Evolutionary conservation across 2,888 invertebrate genomes (phyloP), one percentile per base, ranked within the genome.

Genomic region (Ophion ellenae): DNA sequence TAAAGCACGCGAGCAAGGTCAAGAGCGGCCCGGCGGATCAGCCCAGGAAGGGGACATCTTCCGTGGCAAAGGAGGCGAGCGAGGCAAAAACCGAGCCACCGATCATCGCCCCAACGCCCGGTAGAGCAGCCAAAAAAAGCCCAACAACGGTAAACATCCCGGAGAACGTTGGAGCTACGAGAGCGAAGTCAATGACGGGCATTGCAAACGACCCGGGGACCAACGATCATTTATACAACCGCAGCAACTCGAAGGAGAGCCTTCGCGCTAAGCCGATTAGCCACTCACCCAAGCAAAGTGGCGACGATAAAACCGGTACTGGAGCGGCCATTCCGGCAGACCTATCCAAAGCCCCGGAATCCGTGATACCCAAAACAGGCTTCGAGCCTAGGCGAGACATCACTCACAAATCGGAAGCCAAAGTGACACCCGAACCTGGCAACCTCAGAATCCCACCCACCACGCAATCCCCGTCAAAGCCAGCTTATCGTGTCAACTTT

Each of bases 201-300:
- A 61, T 47, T 32, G 61, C n/a, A 66, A 24, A 61, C 10, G n/a
- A 24, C 0, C 69, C 28, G 2, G 14, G 24, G 7, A 28, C 14
- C 36, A 73, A 75, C 28, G 53, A 74, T 80, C 47, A 71, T 82
- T 76, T 61, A 82, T 82, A 73, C 53, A 79, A 2, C 11, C 17
- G n/a, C 11, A 69, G 81, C 57, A 75, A 71, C 36, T 71, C 66
- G 36, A 20, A 59, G 73, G 77, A 57, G 11, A 74, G 24, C 74
- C 59, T 79, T 64, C 63, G 11, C 1, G 57, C 75, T 79, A 85
- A 82, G 79, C 82, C 85, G 71, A 85, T 85, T 67, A 66, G 36
- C 57, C 24, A 36, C 47, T 20, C 53, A 73, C 24, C 47, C 59
- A 75, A 47, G 47, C 77, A 57, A 20, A 74, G 32, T 32, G 57